phyloP scores from a whole-genome alignment of 2,888 invertebrate genomes.

The Ptychoptera albimana region DNA sequence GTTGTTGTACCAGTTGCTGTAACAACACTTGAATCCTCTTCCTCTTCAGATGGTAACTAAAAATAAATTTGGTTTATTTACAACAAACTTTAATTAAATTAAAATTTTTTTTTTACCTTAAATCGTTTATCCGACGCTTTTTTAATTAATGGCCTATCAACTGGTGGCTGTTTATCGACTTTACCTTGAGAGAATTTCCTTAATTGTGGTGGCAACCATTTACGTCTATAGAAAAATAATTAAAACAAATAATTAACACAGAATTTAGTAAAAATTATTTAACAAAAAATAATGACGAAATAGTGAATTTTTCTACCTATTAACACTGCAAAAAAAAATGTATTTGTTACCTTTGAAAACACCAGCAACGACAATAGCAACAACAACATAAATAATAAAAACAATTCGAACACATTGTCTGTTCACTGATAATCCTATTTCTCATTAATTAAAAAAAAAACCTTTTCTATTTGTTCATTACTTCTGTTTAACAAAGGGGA shows the following conservation, averaged over 20 bases:
- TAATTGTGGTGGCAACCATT: constrained; percentile 78
- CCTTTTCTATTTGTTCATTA: too few species aligned
- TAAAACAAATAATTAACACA: constrained; percentile 3
- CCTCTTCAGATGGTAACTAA: constrained; percentile 20
- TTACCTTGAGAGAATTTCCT: constrained; percentile 81
- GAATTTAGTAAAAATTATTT: too few species aligned
- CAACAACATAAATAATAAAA: too few species aligned
- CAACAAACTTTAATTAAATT: constrained; percentile 3
- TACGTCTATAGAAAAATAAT: constrained; percentile 43
- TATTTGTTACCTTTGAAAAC: too few species aligned
- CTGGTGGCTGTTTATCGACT: constrained; percentile 48
- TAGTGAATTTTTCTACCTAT: too few species aligned
- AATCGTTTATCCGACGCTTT: constrained; percentile 70
- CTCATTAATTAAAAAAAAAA: too few species aligned
- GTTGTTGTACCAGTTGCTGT: constrained; percentile 14
- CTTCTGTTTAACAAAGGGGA: too few species aligned
- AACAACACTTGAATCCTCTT: constrained; percentile 22
- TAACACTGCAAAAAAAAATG: too few species aligned
- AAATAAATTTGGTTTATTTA: constrained; percentile 5
- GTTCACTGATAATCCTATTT: too few species aligned
- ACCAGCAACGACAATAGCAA: too few species aligned
- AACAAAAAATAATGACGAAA: too few species aligned
- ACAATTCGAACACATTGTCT: too few species aligned
- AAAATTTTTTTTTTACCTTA: constrained; percentile 40
- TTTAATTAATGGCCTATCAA: constrained; percentile 52